phyloP scores from a whole-genome alignment of 2,797 vertebrate species.

The Myotis vivesi region DNA sequence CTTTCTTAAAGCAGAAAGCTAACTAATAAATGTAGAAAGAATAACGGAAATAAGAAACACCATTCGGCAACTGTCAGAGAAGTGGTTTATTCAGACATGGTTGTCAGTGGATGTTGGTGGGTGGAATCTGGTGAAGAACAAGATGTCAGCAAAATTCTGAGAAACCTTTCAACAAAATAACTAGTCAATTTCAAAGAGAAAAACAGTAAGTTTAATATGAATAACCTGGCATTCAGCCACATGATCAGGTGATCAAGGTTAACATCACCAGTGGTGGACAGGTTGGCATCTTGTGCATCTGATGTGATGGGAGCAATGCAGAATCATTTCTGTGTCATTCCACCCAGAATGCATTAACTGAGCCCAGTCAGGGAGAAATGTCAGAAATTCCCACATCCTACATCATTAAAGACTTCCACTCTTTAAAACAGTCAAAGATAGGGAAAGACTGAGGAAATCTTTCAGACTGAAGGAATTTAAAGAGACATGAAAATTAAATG shows the following conservation, averaged over 20 bases:
- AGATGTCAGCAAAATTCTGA: not conserved
- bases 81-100: not conserved
- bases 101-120: not conserved
- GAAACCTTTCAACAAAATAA: not conserved
- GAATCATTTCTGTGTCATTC: not conserved
- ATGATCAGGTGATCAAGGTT: not conserved
- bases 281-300: not conserved
- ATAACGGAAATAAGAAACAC: not conserved
- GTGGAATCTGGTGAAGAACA: not conserved
- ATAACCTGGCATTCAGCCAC: not conserved
- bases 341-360: not conserved
- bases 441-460: not conserved
- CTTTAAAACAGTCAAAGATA: not conserved
- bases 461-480: not conserved
- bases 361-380: not conserved
- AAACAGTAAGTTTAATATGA: not conserved
- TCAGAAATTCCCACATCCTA: not conserved
- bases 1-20: conserved; percentile 16
- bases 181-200: not conserved
- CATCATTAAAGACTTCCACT: not conserved
- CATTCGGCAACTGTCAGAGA: not conserved
- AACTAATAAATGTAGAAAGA: not conserved
- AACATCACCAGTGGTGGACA: not conserved
- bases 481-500: conserved; percentile 11
- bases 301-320: not conserved